Conservation (phyloP, 2,888 invertebrate species). For the Luffia ferchaultella region DNA sequence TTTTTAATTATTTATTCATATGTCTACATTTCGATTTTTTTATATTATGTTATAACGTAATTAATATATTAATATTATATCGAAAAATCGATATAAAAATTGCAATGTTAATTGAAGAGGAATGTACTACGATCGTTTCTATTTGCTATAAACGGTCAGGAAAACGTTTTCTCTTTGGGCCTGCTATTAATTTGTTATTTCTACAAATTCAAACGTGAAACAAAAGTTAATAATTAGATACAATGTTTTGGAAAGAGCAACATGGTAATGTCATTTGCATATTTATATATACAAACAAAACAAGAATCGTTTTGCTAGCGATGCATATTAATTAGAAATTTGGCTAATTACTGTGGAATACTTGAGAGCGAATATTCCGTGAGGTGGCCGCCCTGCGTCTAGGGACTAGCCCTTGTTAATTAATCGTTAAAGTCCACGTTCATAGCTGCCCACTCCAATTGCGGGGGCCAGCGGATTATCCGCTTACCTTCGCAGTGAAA, state of each 20-base stretch:
- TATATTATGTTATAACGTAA: no score
- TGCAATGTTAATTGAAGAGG: no score
- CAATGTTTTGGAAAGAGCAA: background rate
- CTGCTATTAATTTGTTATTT: background rate
- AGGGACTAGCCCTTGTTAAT: constrained; percentile 37
- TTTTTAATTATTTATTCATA: no score
- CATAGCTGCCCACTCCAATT: no score
- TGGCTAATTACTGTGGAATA: background rate
- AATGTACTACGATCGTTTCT: no score
- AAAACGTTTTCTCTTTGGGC: background rate
- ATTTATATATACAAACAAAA: background rate
- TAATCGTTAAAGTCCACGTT: constrained; percentile 34
- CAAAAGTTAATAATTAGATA: background rate
- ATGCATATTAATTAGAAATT: background rate
- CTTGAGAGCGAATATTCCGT: constrained; percentile 29
- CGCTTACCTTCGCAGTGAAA: background rate
- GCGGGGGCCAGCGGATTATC: background rate
- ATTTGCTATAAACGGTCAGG: no score
- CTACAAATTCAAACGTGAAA: background rate
- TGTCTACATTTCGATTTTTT: no score
- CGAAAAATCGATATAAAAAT: no score
- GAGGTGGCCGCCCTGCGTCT: constrained; percentile 23
- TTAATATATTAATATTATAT: no score
- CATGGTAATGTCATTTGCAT: background rate
- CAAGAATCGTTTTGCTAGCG: background rate